Evolutionary conservation across 2,888 invertebrate genomes (phyloP), one percentile per base, ranked within the genome.

Genomic region (Cheilosia urbana): DNA sequence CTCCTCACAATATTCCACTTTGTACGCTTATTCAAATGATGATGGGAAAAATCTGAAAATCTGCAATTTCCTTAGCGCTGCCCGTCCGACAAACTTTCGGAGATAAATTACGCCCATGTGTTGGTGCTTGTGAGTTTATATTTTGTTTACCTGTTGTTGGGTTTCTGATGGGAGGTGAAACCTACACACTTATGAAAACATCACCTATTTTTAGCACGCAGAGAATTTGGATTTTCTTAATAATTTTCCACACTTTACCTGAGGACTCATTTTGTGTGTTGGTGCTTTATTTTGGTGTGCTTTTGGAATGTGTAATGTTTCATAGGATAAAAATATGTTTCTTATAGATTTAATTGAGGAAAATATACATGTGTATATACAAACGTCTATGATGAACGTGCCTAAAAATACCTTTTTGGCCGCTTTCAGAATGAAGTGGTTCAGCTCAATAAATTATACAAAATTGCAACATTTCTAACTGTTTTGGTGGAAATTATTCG

Each of bases 261-360:
- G 91, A 90, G 90, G 81, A 85, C 85, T 82, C 77, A 78, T 85
- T 87, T 85, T 85, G 77, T 78, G 85, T 87, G 75, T 75, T 85
- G 75, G 69, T 69, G 75, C 71, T 85, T 75, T 85, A 81, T 71
- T 85, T 85, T 71, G 60, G 81, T 81, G 76, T 73, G 78, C 82
- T 78, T 90, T 90, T 91, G 91, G 91, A 91, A 91, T 91, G 90
- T 91, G 90, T 91, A 91, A 91, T 91, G 90, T 89, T 90, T 91
- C 91, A 91, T 87, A 45, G 78, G 87, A 87, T 88, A 88, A 87
- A 88, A 88, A 88, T 88, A 88, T 58, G 37, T 71, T 82, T 77
- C 37, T 53, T 76, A 71, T 81, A 81, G 66, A 81, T 37, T 85
- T 85, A 81, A 85, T 85, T 85, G 76, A 85, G 76, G 69, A 76